phyloP scores from a whole-genome alignment of 1,140 invertebrate genomes.

The Nasonia longicornis region DNA sequence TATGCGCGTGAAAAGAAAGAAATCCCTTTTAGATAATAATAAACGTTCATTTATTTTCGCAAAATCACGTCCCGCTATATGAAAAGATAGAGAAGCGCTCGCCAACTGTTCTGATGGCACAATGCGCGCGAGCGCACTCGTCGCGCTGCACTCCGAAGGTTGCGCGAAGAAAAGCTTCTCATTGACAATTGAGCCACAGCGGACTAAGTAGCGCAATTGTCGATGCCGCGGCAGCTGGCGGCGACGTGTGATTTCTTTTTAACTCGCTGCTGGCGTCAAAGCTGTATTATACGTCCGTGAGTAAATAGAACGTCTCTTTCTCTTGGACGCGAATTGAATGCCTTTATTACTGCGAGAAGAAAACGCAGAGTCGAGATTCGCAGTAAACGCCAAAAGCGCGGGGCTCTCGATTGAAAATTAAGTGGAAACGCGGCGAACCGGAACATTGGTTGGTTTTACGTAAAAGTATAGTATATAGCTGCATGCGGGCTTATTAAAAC shows the following conservation, averaged over 20 bases:
- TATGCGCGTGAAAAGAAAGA: too few species aligned
- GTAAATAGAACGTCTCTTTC: constrained; percentile 7
- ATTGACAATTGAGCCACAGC: constrained; percentile 8
- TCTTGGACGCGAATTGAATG: neutral
- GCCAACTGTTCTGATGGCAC: neutral
- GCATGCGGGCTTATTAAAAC: too few species aligned
- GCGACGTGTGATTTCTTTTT: neutral
- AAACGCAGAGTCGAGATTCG: too few species aligned
- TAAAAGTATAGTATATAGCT: too few species aligned
- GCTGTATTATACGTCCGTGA: neutral
- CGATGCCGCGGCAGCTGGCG: neutral
- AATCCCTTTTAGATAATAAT: too few species aligned
- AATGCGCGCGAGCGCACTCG: neutral
- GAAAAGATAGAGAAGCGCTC: neutral
- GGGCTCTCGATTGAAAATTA: too few species aligned
- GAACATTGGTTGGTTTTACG: too few species aligned
- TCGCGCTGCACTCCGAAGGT: too few species aligned
- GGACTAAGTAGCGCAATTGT: constrained; percentile 18
- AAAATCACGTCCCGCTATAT: neutral
- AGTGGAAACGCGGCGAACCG: too few species aligned
- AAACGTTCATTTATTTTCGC: too few species aligned
- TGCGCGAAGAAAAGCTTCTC: neutral
- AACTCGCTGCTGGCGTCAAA: neutral
- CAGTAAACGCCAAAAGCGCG: too few species aligned
- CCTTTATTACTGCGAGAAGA: neutral